Evolutionary conservation across 2,113 vertebrate species (phyloP), one percentile per base, ranked within the genome.

Genomic region (Barbus barbus): DNA sequence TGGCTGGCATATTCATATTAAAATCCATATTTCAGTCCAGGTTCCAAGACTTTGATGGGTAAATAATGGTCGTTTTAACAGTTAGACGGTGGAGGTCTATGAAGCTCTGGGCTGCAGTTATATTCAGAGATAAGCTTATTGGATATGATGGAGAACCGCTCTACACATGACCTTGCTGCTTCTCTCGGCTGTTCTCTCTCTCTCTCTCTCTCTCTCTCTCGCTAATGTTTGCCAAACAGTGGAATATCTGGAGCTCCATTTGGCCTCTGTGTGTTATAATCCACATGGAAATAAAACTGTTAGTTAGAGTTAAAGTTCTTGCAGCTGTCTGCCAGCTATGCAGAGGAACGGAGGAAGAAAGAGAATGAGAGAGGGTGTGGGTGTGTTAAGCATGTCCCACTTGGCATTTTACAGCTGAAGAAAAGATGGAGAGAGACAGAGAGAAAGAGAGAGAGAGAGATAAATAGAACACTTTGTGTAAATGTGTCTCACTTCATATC

Each of bases 251-350:
- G 38, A 14, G 46, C 46, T 71, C 48, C 44, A 71, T 56, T 82
- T 82, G 65, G 63, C 80, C 80, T 82, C 80, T 38, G 80, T 53
- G 22, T 71, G 26, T 53, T 56, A 56, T 71, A 82, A 82, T 82
- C 80, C 65, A 71, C 80, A 82, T 82, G 80, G 80, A 82, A 82
- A 82, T 82, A 82, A 82, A 82, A 82, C 63, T 71, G 80, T 82
- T 82, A 71, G 80, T 51, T 48, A 71, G 46, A 71, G 80, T 82
- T 82, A 71, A 82, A 82, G 46, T 82, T 82, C 80, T 82, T 51
- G 46, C 44, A 71, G 65, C 44, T 82, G 80, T 82, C 65, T 82
- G 80, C 80, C 80, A 82, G 24, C 61, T n/a, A 38, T 11, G 22
- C 65, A 53, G 63, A 71, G 80, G 12, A 71, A 56, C 20, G 46